Evolutionary conservation across 2,888 invertebrate species (phyloP).

Genomic region (Steromphala cineraria): DNA sequence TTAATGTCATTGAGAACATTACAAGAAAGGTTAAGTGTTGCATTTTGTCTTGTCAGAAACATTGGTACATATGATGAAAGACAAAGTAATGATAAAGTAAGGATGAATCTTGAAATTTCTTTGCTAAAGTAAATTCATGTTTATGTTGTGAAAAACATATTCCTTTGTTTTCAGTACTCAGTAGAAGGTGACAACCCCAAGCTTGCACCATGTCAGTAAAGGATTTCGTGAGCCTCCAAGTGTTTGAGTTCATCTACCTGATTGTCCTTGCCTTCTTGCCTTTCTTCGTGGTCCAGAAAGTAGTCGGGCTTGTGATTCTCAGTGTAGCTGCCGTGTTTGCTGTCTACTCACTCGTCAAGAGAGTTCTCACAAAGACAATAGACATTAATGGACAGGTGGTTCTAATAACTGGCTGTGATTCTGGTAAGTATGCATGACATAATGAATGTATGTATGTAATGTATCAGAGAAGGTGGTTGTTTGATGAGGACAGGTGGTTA

Average conservation of each 20-base stretch:
- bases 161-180: not conserved
- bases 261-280: constrained; percentile 55
- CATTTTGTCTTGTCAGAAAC: no score
- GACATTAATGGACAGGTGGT: constrained; percentile 52
- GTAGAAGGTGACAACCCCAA: not conserved
- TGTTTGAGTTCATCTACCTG: constrained; percentile 57
- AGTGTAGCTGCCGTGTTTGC: constrained; percentile 20
- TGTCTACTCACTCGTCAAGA: constrained; percentile 36
- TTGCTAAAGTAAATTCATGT: not conserved
- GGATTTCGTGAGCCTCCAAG: constrained; percentile 50
- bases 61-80: no score
- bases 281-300: constrained; percentile 49
- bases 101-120: not conserved
- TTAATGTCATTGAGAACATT: no score
- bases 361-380: constrained; percentile 37
- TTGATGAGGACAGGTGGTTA: no score
- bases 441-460: no score
- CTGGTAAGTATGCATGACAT: constrained; percentile 48
- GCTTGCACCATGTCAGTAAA: constrained; percentile 33
- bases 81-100: no score
- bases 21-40: no score
- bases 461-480: no score
- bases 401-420: constrained; percentile 68
- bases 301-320: constrained; percentile 45
- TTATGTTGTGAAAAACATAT: not conserved